These are phyloP conservation scores for Drosophila melanica DNA, from an alignment of 1,140 invertebrate species.

Conservation along the genomic window DNA sequence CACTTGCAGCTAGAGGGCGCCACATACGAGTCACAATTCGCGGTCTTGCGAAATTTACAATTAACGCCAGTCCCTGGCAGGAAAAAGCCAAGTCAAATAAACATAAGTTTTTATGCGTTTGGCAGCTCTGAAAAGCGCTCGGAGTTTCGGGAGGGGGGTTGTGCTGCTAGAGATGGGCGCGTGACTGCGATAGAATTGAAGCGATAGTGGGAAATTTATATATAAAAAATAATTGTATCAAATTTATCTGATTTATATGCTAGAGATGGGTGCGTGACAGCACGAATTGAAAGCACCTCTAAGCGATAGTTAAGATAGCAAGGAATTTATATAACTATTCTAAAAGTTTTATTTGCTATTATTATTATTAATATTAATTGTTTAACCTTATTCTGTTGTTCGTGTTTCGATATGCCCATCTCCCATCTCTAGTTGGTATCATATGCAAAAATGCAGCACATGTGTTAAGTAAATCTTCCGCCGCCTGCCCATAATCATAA, in stretches of 20 bases:
- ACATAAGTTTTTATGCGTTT: constrained; percentile 82
- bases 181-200: background rate
- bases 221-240: too few relatives aligned
- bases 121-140: constrained; percentile 48
- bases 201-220: background rate
- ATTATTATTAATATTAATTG: too few relatives aligned
- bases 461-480: constrained; percentile 78
- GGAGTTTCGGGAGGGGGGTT: constrained; percentile 42
- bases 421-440: constrained; percentile 55
- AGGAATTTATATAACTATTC: too few relatives aligned
- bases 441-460: constrained; percentile 81
- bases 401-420: background rate
- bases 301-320: background rate
- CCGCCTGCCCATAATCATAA: constrained; percentile 77
- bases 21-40: constrained; percentile 58
- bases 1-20: constrained; percentile 59
- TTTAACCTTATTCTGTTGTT: background rate
- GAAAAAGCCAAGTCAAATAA: constrained; percentile 79
- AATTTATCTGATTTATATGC: too few relatives aligned
- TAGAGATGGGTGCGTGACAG: constrained; percentile 36
- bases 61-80: constrained; percentile 54
- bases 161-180: constrained; percentile 30
- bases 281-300: too few relatives aligned
- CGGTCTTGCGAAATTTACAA: constrained; percentile 58
- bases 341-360: too few relatives aligned